Evolutionary conservation across 2,797 vertebrate species (phyloP), one percentile per base, ranked within the genome.

Genomic region (Merluccius polli): DNA sequence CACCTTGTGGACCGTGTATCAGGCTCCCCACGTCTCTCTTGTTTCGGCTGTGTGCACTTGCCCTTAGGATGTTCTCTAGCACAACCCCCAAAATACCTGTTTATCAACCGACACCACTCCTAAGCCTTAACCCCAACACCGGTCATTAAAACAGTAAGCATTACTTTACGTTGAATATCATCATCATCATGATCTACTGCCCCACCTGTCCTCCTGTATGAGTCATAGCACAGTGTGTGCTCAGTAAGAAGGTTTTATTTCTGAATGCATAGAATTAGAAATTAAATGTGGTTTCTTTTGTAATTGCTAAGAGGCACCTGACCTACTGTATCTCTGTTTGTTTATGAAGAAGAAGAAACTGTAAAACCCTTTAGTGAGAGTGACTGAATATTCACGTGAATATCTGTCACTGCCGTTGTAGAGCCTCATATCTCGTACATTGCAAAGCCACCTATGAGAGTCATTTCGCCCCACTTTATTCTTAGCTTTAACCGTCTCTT

Each of bases 321-420:
- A 27, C 59, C 24, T 27, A 27, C 59, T 65, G n/a, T n/a, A 6
- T 11, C 5, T 27, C 9, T 27, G 59, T 27, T 65, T 65, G 24
- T 65, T 65, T 27, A 65, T 65, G 21, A 59, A 70, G 73, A 4
- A 67, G 59, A 77, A 74, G 7, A 68, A 29, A 32, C 38, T 41
- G 36, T 38, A 1, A 31, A 13, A 71, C 79, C 77, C 27, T 76
- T 71, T n/a, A 69, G 27, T 27, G 36, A 31, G 35, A 41, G 52
- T 16, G 36, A 69, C 33, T 36, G 71, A 52, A 30, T 68, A 32
- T 35, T n/a, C 18, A 44, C 33, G 24, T 27, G 29, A 11, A 29
- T 29, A 21, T 38, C n/a, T n/a, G n/a, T 38, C 41, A 18, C 15
- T 35, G 69, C 30, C 29, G 4, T 71, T 12, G 7, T 72, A 18